Percentiles rank a stretch among this genome's conserved stretches.
These are phyloP conservation scores for Drymonia ruficornis DNA, from an alignment of 2,888 invertebrate species.

Conservation along the genomic window DNA sequence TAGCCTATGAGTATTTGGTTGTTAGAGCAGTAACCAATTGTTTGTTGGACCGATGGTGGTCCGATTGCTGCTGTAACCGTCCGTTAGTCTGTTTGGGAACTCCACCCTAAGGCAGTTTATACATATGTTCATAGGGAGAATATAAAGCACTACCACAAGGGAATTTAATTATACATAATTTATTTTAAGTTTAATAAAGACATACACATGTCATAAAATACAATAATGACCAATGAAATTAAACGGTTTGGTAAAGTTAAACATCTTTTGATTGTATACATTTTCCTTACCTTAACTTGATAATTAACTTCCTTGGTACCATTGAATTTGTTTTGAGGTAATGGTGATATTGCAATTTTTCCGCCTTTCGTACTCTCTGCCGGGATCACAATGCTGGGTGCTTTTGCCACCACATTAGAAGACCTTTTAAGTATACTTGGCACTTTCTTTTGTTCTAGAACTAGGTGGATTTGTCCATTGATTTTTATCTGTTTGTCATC, in stretches of 20 bases:
- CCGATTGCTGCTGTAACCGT: no score
- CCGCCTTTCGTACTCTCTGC: constrained; percentile 59
- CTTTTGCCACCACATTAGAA: constrained; percentile 35
- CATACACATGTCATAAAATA: no score
- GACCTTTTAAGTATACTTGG: constrained; percentile 62
- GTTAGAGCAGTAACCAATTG: no score
- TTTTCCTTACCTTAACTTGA: constrained; percentile 58
- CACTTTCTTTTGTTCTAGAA: constrained; percentile 60
- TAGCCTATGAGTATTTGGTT: no score
- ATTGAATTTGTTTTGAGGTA: constrained; percentile 49
- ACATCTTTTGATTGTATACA: no score
- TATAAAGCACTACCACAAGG: no score
- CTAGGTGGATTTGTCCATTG: constrained; percentile 53
- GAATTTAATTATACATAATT: no score
- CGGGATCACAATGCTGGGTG: constrained; percentile 50
- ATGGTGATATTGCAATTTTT: constrained; percentile 63
- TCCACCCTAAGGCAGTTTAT: constrained; percentile 4
- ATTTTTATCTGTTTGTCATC: constrained; percentile 46
- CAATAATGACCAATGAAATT: no score
- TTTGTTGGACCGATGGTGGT: no score
- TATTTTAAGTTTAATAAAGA: no score
- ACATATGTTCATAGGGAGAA: not conserved
- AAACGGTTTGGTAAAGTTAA: not conserved
- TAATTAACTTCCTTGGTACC: constrained; percentile 42
- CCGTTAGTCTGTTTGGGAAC: no score